phyloP scores from a whole-genome alignment of 2,888 invertebrate species.

The Lasioglossum morio region DNA sequence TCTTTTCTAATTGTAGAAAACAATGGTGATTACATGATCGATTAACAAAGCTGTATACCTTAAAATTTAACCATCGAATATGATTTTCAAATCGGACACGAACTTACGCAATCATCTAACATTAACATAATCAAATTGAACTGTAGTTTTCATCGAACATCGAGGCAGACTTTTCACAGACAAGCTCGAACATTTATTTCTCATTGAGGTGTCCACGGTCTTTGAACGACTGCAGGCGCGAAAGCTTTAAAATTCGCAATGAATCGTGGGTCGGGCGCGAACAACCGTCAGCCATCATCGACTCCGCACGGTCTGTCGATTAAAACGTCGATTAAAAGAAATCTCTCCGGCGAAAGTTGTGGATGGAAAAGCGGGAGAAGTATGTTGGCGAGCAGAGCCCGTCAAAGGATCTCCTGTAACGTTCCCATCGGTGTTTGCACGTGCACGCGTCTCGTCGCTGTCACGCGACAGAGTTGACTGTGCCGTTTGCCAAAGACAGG shows the following conservation, averaged over 20 bases:
- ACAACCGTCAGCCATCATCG: neutral
- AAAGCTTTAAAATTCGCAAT: neutral
- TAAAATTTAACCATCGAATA: too few relatives aligned
- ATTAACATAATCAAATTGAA: neutral
- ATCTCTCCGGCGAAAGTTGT: neutral
- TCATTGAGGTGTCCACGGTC: neutral
- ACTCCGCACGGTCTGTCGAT: neutral
- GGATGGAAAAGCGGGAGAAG: neutral
- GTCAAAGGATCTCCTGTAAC: constrained; percentile 36
- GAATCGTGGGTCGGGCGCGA: neutral
- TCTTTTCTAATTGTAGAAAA: too few relatives aligned
- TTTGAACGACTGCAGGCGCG: neutral
- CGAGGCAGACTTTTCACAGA: neutral
- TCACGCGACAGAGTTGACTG: neutral
- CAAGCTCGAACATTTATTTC: neutral
- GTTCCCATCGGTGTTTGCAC: constrained; percentile 41
- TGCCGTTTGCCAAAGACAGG: constrained; percentile 46
- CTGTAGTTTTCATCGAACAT: neutral
- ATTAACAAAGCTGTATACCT: too few relatives aligned
- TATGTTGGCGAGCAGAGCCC: neutral
- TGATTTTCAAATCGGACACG: too few relatives aligned
- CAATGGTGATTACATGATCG: too few relatives aligned
- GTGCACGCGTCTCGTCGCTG: constrained; percentile 28
- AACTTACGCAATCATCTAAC: too few relatives aligned
- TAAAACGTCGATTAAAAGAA: constrained; percentile 7